These are phyloP conservation scores for Melospiza georgiana DNA, from an alignment of 2,113 vertebrate genomes.

Conservation along the genomic window DNA sequence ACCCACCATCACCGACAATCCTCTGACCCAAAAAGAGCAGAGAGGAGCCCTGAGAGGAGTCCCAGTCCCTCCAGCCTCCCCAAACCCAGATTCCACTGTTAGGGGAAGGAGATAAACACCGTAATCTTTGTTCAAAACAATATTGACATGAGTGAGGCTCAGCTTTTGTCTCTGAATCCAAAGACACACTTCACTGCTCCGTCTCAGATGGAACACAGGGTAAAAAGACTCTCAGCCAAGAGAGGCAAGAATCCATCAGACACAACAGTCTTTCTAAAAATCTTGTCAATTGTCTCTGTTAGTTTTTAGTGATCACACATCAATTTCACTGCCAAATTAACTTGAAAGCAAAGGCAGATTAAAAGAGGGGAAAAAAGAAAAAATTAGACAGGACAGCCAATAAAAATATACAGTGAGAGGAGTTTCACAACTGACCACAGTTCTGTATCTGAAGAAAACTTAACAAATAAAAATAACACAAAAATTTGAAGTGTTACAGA, in stretches of 20 bases:
- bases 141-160: background rate
- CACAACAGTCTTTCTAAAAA: background rate
- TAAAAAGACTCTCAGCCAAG: background rate
- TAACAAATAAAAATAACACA: conserved; percentile 18
- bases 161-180: background rate
- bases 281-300: background rate
- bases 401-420: background rate
- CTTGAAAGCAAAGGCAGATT: background rate
- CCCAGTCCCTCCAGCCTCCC: background rate
- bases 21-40: background rate
- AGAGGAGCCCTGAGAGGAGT: background rate
- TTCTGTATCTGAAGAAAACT: background rate
- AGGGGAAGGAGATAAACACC: background rate
- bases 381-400: background rate
- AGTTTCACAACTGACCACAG: background rate
- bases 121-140: background rate
- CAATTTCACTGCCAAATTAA: background rate
- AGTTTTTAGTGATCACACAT: background rate
- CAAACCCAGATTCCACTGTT: background rate
- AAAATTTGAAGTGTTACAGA: background rate
- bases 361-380: background rate
- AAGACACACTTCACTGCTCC: conserved; percentile 10
- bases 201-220: background rate
- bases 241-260: conserved; percentile 27
- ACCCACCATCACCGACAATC: rapidly evolving